These are phyloP conservation scores for Ypsolopha sequella DNA, from an alignment of 2,888 invertebrate genomes.

Conservation along the genomic window DNA sequence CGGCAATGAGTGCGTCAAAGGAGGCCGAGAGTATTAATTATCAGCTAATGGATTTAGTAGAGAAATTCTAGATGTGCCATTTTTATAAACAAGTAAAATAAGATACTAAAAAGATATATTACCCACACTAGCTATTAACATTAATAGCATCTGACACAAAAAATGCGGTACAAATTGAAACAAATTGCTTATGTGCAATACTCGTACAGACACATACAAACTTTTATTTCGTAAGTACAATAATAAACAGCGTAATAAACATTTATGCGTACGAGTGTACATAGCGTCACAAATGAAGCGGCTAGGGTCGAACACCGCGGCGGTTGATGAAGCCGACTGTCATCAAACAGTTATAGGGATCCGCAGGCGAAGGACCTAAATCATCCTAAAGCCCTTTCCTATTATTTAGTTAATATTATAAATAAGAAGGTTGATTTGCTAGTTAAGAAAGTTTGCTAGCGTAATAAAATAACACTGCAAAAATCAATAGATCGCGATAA, in stretches of 20 bases:
- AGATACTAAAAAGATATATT: neutral
- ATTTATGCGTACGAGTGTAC: neutral
- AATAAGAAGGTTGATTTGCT: too few species aligned
- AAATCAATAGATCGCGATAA: too few species aligned
- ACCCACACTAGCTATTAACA: neutral
- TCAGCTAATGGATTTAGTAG: neutral
- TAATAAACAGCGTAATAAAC: neutral
- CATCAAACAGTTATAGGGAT: neutral
- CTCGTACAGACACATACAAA: neutral
- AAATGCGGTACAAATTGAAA: neutral
- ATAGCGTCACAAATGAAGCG: slow-evolving; percentile 7
- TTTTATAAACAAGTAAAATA: neutral
- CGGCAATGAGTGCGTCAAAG: too few species aligned
- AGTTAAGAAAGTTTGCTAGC: too few species aligned
- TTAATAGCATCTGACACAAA: neutral
- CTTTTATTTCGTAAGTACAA: neutral
- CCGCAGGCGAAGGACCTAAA: neutral
- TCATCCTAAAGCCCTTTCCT: too few species aligned
- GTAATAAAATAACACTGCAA: too few species aligned
- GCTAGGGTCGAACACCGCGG: slow-evolving; percentile 6
- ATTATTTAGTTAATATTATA: too few species aligned
- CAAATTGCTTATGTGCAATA: too few species aligned
- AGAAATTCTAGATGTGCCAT: neutral
- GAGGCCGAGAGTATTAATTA: too few species aligned
- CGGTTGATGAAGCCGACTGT: slow-evolving; percentile 5